Evolutionary conservation across 2,113 vertebrate species (phyloP).

Genomic region (Balaeniceps rex): DNA sequence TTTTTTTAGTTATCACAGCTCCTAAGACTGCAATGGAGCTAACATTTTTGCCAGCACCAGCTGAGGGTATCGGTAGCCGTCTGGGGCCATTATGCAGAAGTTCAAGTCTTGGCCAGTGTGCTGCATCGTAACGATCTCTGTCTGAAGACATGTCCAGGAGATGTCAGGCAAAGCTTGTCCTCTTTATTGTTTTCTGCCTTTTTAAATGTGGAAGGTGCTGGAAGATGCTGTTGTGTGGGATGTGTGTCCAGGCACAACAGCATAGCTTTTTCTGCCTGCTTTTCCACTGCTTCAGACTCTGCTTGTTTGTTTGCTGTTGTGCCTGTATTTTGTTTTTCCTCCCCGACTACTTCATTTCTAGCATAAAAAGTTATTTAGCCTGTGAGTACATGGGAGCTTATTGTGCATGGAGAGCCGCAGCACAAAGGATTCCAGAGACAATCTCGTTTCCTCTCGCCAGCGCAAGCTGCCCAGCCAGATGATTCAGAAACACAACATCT

Average conservation of each 20-base stretch:
- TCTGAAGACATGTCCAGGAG: neutral
- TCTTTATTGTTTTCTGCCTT: neutral
- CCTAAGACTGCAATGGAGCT: neutral
- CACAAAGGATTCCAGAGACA: constrained; percentile 41
- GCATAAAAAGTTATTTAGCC: constrained; percentile 5
- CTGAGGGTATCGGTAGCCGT: neutral
- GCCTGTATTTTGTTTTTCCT: neutral
- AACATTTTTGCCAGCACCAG: neutral
- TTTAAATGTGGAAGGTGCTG: neutral
- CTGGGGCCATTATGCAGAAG: neutral
- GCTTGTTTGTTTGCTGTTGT: constrained; percentile 11
- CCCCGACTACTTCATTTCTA: neutral
- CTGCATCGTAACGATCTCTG: accelerated
- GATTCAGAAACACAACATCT: constrained; percentile 41
- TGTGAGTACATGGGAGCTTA: neutral
- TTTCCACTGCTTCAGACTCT: neutral
- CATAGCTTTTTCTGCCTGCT: neutral
- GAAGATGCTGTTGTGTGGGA: neutral
- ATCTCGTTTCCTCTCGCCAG: neutral
- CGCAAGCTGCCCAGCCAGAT: neutral
- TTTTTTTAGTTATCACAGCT: neutral
- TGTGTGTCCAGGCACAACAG: neutral
- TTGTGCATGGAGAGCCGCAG: neutral
- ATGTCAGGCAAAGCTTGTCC: neutral
- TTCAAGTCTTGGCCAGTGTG: neutral